phyloP scores from a whole-genome alignment of 37 sponge, comb jelly and placozoan genomes.

The Crambe crambe region DNA sequence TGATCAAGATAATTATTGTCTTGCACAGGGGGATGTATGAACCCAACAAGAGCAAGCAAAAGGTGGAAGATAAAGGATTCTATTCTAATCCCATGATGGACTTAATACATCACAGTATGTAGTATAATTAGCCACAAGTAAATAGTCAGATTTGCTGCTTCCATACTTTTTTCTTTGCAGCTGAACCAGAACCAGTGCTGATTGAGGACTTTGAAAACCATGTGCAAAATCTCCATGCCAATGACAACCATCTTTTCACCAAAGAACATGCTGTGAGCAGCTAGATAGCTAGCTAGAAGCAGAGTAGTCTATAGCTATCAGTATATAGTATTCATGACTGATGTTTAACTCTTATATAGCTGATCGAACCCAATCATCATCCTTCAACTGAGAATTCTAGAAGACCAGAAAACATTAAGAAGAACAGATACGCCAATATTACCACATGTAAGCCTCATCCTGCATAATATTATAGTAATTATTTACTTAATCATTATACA shows the following conservation, averaged over 20 bases:
- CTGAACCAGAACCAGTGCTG: conserved; percentile 57
- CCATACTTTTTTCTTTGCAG: too few species aligned
- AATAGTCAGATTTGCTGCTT: too few species aligned
- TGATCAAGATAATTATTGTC: too few species aligned
- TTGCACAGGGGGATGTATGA: neutral
- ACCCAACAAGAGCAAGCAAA: neutral
- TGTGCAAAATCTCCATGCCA: conserved; percentile 64
- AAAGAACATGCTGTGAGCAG: conserved; percentile 72
- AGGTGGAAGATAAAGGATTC: neutral
- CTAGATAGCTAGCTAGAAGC: conserved; percentile 56
- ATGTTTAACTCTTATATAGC: conserved; percentile 4
- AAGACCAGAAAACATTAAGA: conserved; percentile 55
- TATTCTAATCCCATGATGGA: neutral
- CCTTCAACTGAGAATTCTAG: conserved; percentile 62
- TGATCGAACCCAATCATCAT: conserved; percentile 62
- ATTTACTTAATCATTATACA: conserved; percentile 75
- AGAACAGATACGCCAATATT: conserved; percentile 92
- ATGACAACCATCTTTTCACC: conserved; percentile 83
- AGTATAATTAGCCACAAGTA: neutral
- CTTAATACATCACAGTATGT: neutral
- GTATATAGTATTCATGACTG: too few species aligned
- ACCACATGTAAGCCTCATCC: conserved; percentile 43
- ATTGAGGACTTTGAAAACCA: conserved; percentile 69
- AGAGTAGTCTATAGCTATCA: conserved; percentile 7
- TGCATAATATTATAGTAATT: neutral